Evolutionary conservation across 2,113 vertebrate genomes (phyloP).

Genomic region (Lathamus discolor): DNA sequence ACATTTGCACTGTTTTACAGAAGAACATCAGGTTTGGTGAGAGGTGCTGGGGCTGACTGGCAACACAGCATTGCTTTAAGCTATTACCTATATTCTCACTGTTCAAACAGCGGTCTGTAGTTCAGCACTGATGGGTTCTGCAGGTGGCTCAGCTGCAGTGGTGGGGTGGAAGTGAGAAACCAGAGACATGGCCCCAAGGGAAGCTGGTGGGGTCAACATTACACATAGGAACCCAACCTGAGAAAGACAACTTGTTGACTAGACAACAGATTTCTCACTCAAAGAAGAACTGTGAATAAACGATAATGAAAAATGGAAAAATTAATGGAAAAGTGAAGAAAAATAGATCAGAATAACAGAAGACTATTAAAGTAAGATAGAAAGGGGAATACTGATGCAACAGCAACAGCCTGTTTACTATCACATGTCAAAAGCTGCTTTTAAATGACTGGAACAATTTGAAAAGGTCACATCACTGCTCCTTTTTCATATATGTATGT

Average conservation of each 20-base stretch:
- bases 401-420: neutral
- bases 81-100: neutral
- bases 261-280: neutral
- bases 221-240: neutral
- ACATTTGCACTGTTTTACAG: neutral
- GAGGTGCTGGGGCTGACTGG: neutral
- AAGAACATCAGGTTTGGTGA: neutral
- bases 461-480: neutral
- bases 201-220: neutral
- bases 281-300: neutral
- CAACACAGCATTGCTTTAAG: neutral
- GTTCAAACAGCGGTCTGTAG: neutral
- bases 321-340: neutral
- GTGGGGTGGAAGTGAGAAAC: neutral
- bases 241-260: neutral
- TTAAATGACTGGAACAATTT: neutral
- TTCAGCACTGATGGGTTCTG: neutral
- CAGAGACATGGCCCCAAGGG: accelerated
- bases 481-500: accelerated
- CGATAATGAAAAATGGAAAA: neutral
- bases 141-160: neutral
- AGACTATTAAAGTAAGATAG: neutral
- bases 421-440: neutral
- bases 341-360: neutral
- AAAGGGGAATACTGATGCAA: neutral